These are phyloP conservation scores for Ageneiosus marmoratus DNA, from an alignment of 2,113 vertebrate species.

Conservation along the genomic window DNA sequence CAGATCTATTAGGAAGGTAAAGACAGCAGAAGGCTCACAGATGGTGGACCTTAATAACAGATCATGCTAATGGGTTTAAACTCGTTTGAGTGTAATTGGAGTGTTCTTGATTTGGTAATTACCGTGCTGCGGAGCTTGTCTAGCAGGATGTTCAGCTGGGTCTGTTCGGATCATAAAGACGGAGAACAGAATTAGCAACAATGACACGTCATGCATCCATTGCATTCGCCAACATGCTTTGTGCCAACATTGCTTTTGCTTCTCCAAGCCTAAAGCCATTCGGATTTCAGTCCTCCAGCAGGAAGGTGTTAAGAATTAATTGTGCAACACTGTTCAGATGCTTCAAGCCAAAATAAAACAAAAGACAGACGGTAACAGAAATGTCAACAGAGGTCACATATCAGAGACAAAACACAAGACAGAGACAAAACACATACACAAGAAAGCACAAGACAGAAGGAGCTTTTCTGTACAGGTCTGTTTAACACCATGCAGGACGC, in stretches of 20 bases:
- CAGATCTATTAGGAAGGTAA: not conserved
- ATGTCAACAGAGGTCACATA: not conserved
- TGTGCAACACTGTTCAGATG: not conserved
- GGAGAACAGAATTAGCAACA: slow-evolving; percentile 8
- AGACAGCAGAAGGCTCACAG: not conserved
- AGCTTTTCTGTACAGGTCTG: not conserved
- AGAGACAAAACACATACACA: not conserved
- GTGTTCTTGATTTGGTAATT: slow-evolving; percentile 66
- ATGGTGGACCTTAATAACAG: not conserved
- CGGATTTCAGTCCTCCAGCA: not conserved
- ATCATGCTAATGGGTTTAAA: slow-evolving; percentile 1
- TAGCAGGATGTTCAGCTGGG: slow-evolving; percentile 92
- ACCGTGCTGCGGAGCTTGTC: slow-evolving; percentile 97
- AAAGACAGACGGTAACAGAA: not conserved
- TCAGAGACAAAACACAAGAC: not conserved
- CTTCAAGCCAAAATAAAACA: not conserved
- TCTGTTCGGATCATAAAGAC: slow-evolving; percentile 75
- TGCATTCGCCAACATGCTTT: not conserved
- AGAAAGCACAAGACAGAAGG: not conserved
- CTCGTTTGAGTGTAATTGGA: not conserved
- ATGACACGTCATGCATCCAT: no score
- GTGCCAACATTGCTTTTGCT: not conserved
- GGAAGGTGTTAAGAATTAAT: not conserved
- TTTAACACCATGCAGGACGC: not conserved
- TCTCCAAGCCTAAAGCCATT: not conserved